Conservation (phyloP, 2,888 invertebrate species). For the Coremacera marginata region DNA sequence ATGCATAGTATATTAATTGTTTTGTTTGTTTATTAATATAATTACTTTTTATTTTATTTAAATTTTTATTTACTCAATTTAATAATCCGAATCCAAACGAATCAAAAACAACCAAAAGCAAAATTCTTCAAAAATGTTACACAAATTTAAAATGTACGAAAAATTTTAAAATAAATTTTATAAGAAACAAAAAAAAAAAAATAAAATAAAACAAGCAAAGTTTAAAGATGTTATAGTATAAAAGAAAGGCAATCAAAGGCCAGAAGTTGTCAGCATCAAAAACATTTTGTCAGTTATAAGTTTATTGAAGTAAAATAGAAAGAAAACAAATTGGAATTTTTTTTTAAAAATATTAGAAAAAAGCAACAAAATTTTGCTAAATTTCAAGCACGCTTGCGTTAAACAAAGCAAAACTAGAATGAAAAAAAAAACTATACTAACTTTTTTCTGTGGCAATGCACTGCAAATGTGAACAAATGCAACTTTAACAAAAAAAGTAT, state of each 20-base stretch:
- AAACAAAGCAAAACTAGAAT: slow-evolving; percentile 21
- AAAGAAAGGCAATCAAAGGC: slow-evolving; percentile 33
- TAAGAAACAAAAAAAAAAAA: slow-evolving; percentile 28
- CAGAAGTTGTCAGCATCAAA: slow-evolving; percentile 66
- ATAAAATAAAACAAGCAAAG: slow-evolving; percentile 30
- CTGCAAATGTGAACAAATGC: slow-evolving; percentile 9
- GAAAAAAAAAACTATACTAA: slow-evolving; percentile 33
- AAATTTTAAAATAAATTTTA: background rate
- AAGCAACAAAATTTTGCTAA: slow-evolving; percentile 34
- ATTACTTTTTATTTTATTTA: slow-evolving; percentile 26
- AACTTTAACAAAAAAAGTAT: slow-evolving; percentile 1
- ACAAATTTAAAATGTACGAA: background rate
- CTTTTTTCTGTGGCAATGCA: slow-evolving; percentile 24
- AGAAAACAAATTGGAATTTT: slow-evolving; percentile 17
- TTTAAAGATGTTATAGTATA: slow-evolving; percentile 9
- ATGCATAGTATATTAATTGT: slow-evolving; percentile 48
- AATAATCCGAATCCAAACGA: slow-evolving; percentile 23
- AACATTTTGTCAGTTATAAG: slow-evolving; percentile 71
- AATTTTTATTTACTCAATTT: slow-evolving; percentile 41
- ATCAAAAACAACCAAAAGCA: slow-evolving; percentile 33
- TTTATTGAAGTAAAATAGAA: slow-evolving; percentile 43
- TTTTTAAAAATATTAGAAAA: slow-evolving; percentile 7
- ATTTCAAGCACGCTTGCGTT: slow-evolving; percentile 44
- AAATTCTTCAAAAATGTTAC: slow-evolving; percentile 13
- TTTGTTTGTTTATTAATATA: slow-evolving; percentile 56